Evolutionary conservation across 2,113 vertebrate genomes (phyloP), one percentile per base, ranked within the genome.

Genomic region (Tetraodon nigroviridis): DNA sequence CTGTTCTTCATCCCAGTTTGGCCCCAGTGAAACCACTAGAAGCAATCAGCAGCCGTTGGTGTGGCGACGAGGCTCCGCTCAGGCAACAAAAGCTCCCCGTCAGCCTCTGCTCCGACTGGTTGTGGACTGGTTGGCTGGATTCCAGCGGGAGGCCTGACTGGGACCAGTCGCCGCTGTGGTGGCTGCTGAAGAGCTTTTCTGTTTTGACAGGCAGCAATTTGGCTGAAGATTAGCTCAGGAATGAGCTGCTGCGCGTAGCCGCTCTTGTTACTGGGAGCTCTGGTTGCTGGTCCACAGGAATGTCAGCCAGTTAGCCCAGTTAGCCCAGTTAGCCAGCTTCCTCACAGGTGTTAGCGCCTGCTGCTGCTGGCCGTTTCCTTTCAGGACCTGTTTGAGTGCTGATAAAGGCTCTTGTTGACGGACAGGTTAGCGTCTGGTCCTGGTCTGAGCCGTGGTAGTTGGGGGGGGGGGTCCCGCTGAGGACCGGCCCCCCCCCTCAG

Each of bases 151-250:
- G 60, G 64, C 61, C 69, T 71, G 76, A 81, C 73, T 73, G 69
- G 73, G 79, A 85, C 81, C 81, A 82, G 84, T 82, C 82, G 78
- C 80, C 64, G 79, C 76, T 29, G 70, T 71, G 27, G 65, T 67
- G 77, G 79, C 75, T 84, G 77, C 76, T 82, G 71, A 73, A 84
- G 58, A 85, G 75, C 76, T 84, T 84, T 76, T 58, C 84, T 83
- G 76, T 80, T 85, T 85, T 87, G 82, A 87, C 79, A 82, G 82
- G 81, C 78, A 76, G 67, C 72, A 77, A 86, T 87, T 88, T 86
- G 75, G 76, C 75, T 56, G 64, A 79, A 79, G 81, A 82, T 78
- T 81, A 82, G 78, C 50, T 18, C 29, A 19, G 63, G 74, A 82
- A 74, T 83, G 80, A 79, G 79, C 80, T 75, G 73, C 81, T 79